Conservation (phyloP, 2,797 vertebrate genomes). For the Molossus alvarezi region DNA sequence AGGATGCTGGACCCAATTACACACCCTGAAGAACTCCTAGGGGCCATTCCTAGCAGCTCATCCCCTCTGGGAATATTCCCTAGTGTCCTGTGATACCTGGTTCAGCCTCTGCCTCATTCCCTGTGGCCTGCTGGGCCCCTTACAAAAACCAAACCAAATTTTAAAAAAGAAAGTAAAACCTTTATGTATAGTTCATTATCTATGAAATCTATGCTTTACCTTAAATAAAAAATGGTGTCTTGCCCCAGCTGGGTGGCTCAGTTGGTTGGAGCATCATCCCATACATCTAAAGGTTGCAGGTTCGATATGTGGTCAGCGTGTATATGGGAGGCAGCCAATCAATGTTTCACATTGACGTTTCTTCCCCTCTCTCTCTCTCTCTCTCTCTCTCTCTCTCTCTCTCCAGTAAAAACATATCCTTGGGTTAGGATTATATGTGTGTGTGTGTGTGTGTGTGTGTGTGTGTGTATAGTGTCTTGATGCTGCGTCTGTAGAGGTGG, state of each 20-base stretch:
- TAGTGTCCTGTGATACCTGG: background rate
- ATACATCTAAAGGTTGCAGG: background rate
- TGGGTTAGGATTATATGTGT: background rate
- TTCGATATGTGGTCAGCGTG: background rate
- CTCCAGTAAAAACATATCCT: background rate
- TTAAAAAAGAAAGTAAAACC: background rate
- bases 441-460: background rate
- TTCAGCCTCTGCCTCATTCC: slow-evolving; percentile 55
- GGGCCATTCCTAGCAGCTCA: background rate
- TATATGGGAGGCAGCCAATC: background rate
- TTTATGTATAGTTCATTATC: slow-evolving; percentile 40
- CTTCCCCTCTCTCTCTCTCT: background rate
- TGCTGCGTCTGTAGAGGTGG: background rate
- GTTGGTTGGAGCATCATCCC: background rate
- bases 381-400: background rate
- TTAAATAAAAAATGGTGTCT: background rate
- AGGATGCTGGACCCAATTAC: slow-evolving; percentile 47
- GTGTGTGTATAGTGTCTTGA: background rate
- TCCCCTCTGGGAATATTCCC: slow-evolving; percentile 34
- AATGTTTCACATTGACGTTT: background rate
- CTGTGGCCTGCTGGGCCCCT: background rate
- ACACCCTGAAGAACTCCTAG: slow-evolving; percentile 38
- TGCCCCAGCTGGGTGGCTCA: background rate
- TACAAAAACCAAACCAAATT: background rate
- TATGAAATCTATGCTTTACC: slow-evolving; percentile 11